Evolutionary conservation across 2,888 invertebrate genomes (phyloP), one percentile per base, ranked within the genome.

Genomic region (Heliconius cydno): DNA sequence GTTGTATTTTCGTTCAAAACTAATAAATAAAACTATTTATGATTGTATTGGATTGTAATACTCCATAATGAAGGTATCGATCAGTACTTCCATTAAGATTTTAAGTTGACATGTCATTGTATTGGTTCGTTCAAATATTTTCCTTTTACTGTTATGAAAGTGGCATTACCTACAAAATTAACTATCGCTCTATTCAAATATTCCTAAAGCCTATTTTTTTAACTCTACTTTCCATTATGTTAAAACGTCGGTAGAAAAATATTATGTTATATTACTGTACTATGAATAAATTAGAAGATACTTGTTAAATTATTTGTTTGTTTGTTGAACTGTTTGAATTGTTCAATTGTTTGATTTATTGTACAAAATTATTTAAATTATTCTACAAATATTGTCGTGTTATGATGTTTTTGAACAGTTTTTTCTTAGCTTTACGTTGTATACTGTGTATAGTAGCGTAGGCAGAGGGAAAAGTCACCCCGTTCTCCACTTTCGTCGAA

Each of bases 241-340:
- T 70, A 70, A 70, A 70, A 41, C 25, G 25, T 13, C n/a, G 22
- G 38, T 68, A 38, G 4, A 13, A 19, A n/a, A 41, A 68, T 70
- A 19, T 70, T 41, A 70, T 13, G 38, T 70, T 70, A 46, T 38
- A 25, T 46, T 25, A 41, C 70, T 25, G 10, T 68, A 25, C 41
- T 68, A 41, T 41, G 68, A 68, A 70, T 70, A 70, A 41, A 70
- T 70, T 70, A 70, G 70, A 46, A 46, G 25, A 46, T 9, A 70
- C 15, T 70, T 70, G 70, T 46, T 70, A 70, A 5, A 46, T 70
- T 70, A 30, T 2, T 10, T n/a, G n/a, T n/a, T 60, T 60, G 60
- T n/a, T 60, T 52, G 52, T 57, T 60, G n/a, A 25, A 68, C 7
- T 70, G 13, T 28, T 41, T 46, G 25, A 41, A 41, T 41, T 70